phyloP scores from a whole-genome alignment of 2,888 invertebrate species.

The Halictus ligatus region DNA sequence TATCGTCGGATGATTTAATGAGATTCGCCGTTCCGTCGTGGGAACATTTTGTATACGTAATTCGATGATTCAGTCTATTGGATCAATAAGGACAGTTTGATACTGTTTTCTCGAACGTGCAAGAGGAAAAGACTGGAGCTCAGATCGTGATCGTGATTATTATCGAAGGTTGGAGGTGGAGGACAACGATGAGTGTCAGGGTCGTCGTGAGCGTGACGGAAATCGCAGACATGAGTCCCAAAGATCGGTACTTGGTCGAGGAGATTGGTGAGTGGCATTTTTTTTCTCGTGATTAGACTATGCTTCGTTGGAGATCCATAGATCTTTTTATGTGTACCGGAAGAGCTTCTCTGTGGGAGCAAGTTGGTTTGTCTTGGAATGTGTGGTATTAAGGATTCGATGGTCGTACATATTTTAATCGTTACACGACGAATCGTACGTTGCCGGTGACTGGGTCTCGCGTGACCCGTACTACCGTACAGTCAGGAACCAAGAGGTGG shows the following conservation, averaged over 20 bases:
- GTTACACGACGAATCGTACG: no score
- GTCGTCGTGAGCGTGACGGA: constrained; percentile 77
- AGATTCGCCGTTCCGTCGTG: background rate
- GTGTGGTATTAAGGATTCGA: background rate
- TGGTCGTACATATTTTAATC: background rate
- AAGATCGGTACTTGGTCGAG: constrained; percentile 80
- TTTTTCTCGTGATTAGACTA: background rate
- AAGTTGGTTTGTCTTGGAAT: background rate
- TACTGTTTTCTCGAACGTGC: background rate
- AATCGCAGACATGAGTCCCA: constrained; percentile 79
- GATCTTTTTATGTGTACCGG: background rate
- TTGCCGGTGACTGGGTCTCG: no score
- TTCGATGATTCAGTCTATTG: constrained; percentile 9
- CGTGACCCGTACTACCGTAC: no score
- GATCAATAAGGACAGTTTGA: constrained; percentile 5
- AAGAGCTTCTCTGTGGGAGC: background rate
- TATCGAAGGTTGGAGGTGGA: constrained; percentile 1
- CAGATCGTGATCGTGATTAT: background rate
- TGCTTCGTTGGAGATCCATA: background rate
- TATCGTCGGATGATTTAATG: background rate
- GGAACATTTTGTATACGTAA: background rate
- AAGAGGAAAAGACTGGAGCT: constrained; percentile 11
- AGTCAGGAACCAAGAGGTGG: background rate
- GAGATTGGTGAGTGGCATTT: constrained; percentile 75
- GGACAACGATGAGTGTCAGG: constrained; percentile 73